A percentile compares a stretch with the other conserved stretches of the same genome.
Conservation (phyloP, 2,888 invertebrate genomes). For the Acanthosepion pharaonis region DNA sequence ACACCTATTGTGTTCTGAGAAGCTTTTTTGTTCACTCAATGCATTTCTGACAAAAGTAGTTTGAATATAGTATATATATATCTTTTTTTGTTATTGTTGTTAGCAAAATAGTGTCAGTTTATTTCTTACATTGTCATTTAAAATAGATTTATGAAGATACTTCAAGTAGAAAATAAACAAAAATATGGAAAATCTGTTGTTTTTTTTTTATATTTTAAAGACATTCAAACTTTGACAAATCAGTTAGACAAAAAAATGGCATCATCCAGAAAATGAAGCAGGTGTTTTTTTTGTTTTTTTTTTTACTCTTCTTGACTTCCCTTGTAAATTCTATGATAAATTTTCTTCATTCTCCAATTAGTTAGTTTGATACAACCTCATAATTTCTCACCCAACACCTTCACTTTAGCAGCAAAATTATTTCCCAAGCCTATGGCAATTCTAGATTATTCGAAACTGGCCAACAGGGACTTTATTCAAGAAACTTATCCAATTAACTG, state of each 20-base stretch:
- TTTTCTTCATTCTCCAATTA: neutral
- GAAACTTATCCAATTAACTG: too few species aligned
- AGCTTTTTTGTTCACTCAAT: neutral
- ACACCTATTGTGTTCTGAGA: slow-evolving; percentile 33
- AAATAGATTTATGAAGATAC: neutral
- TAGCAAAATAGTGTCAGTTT: slow-evolving; percentile 25
- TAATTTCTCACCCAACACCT: neutral
- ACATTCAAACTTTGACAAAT: neutral
- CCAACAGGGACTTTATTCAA: too few species aligned
- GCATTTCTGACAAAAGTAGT: neutral
- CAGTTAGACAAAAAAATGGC: neutral
- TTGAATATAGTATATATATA: neutral
- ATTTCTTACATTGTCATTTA: neutral
- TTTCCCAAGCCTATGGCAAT: neutral
- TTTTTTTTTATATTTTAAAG: neutral
- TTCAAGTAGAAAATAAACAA: neutral
- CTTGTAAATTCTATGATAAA: neutral
- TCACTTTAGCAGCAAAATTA: neutral
- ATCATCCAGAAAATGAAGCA: neutral
- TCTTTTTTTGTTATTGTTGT: neutral
- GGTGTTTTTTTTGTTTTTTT: neutral
- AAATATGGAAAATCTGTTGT: neutral
- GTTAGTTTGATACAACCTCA: neutral
- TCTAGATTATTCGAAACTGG: too few species aligned
- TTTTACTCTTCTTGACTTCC: neutral